phyloP scores from a whole-genome alignment of 1,140 invertebrate species.

The Thalassaphorura encarpata region DNA sequence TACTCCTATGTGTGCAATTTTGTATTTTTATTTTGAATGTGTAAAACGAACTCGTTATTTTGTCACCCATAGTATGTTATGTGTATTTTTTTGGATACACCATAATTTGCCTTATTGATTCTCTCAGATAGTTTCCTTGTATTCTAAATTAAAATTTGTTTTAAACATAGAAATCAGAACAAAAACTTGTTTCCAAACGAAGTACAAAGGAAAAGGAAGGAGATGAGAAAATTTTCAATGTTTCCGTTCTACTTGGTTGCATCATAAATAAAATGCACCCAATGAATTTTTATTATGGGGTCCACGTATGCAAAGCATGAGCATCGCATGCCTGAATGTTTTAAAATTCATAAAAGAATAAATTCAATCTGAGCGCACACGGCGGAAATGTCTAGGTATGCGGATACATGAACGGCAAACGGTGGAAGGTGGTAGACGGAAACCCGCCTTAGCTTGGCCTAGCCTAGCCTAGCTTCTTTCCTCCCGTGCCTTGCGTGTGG shows the following conservation, averaged over 20 bases:
- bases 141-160: too few species aligned
- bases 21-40: too few species aligned
- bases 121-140: not conserved
- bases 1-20: too few species aligned
- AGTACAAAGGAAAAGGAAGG: not conserved
- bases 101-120: too few species aligned
- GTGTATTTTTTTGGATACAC: too few species aligned
- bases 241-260: conserved; percentile 32
- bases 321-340: conserved; percentile 22
- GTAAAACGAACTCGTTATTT: too few species aligned
- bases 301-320: conserved; percentile 17
- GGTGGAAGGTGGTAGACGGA: too few species aligned
- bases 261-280: conserved; percentile 30
- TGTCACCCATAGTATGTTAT: too few species aligned
- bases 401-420: too few species aligned
- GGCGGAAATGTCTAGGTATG: conserved; percentile 27
- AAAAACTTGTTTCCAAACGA: not conserved
- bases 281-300: conserved; percentile 33
- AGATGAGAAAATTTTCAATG: conserved; percentile 5
- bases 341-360: conserved; percentile 34
- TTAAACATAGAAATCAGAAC: not conserved
- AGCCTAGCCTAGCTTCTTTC: not conserved
- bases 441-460: not conserved
- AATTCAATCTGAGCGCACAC: conserved; percentile 32
- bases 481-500: not conserved